These are phyloP conservation scores for Zoanthus sansibaricus DNA, from an alignment of 92 coral and sea anemone genomes.

Conservation along the genomic window DNA sequence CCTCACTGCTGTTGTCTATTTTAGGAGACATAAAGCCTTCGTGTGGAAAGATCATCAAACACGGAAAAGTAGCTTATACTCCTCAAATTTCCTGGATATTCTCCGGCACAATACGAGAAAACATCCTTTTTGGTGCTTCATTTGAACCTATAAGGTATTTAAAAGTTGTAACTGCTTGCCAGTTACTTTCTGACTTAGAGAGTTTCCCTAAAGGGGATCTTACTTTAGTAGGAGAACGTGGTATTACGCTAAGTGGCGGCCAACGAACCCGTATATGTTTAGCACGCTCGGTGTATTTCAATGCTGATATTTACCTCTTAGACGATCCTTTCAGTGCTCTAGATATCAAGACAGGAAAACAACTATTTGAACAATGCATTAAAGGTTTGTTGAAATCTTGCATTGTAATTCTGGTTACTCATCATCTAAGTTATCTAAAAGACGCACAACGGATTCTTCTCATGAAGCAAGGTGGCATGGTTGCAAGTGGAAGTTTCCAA, in stretches of 20 bases:
- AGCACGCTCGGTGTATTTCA: conserved; percentile 70
- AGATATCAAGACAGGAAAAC: conserved; percentile 71
- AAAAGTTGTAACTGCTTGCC: conserved; percentile 60
- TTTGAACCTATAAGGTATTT: conserved; percentile 58
- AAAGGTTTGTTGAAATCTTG: conserved; percentile 58
- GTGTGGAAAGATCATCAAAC: conserved; percentile 51
- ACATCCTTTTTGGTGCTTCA: conserved; percentile 64
- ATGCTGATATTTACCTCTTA: conserved; percentile 64
- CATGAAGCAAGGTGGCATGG: conserved; percentile 70
- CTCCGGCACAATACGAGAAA: conserved; percentile 72
- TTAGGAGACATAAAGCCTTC: conserved; percentile 60
- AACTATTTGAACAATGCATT: conserved; percentile 63
- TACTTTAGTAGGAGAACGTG: conserved; percentile 69
- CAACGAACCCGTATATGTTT: conserved; percentile 71
- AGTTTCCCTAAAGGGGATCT: conserved; percentile 68
- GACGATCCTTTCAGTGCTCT: conserved; percentile 72
- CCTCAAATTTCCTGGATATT: conserved; percentile 75
- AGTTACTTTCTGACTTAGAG: conserved; percentile 60
- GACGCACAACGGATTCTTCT: conserved; percentile 67
- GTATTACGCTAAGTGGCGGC: conserved; percentile 70
- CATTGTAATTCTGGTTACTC: conserved; percentile 68
- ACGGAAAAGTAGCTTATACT: conserved; percentile 48
- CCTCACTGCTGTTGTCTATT: conserved; percentile 61
- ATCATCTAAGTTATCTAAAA: conserved; percentile 69
- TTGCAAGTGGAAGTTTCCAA: conserved; percentile 57